A percentile compares a stretch with the other conserved stretches of the same genome.
These are phyloP conservation scores for Rallus limicola DNA, from an alignment of 2,113 vertebrate species.

Conservation along the genomic window DNA sequence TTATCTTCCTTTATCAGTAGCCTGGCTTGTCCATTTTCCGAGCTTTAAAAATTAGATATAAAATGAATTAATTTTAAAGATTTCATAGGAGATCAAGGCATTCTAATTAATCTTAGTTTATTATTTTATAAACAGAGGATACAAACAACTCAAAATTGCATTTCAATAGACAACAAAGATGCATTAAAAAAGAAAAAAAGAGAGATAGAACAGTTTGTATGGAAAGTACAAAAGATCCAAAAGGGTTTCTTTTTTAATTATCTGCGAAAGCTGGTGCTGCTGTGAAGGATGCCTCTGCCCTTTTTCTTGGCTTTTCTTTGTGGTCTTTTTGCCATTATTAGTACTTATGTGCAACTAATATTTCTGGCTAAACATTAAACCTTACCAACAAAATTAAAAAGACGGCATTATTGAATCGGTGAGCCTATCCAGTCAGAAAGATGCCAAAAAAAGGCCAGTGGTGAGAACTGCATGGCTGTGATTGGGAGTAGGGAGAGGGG, in stretches of 20 bases:
- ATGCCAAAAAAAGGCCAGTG: background rate
- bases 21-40: background rate
- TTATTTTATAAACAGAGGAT: background rate
- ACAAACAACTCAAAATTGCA: background rate
- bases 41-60: background rate
- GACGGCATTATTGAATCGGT: background rate
- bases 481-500: background rate
- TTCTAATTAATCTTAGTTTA: background rate
- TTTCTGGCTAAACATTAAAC: background rate
- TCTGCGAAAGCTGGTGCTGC: background rate
- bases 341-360: background rate
- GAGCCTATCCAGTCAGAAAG: background rate
- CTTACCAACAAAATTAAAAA: background rate
- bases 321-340: background rate
- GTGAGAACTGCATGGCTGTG: background rate
- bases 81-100: background rate
- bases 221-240: background rate
- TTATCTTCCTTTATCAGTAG: background rate
- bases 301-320: background rate
- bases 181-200: background rate
- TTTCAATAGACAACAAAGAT: background rate
- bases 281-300: background rate
- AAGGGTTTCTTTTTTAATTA: background rate
- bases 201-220: background rate
- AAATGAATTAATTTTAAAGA: background rate